phyloP scores from a whole-genome alignment of 2,797 vertebrate species.

The Lemur catta region DNA sequence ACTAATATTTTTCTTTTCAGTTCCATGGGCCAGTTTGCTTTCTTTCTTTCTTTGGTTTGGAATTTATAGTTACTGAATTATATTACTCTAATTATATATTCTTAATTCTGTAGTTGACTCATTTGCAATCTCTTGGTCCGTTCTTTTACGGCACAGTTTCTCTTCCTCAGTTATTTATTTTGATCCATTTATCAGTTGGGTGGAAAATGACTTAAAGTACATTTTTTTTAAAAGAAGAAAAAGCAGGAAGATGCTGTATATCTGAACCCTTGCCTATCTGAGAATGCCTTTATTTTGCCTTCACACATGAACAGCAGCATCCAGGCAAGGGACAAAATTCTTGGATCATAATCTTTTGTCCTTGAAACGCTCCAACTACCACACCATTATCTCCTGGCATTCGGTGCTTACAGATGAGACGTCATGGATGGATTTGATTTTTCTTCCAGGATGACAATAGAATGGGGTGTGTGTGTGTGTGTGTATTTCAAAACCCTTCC shows the following conservation, averaged over 20 bases:
- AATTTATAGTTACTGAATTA: neutral
- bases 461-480: neutral
- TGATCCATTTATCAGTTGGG: neutral
- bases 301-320: neutral
- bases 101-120: slow-evolving; percentile 1
- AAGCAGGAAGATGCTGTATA: neutral
- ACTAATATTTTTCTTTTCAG: neutral
- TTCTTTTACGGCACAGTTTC: neutral
- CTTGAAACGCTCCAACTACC: neutral
- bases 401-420: neutral
- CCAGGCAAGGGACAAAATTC: neutral
- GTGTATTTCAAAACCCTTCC: neutral
- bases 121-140: neutral
- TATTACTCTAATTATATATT: neutral
- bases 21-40: neutral
- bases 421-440: neutral
- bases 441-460: neutral
- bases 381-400: neutral
- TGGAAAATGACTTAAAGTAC: neutral
- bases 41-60: neutral
- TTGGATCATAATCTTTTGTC: neutral
- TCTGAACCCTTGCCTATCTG: neutral
- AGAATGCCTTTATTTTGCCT: neutral
- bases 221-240: slow-evolving; percentile 4
- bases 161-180: slow-evolving; percentile 52